These are phyloP conservation scores for Drosophila malerkotliana DNA, from an alignment of 1,140 invertebrate genomes.

Conservation along the genomic window DNA sequence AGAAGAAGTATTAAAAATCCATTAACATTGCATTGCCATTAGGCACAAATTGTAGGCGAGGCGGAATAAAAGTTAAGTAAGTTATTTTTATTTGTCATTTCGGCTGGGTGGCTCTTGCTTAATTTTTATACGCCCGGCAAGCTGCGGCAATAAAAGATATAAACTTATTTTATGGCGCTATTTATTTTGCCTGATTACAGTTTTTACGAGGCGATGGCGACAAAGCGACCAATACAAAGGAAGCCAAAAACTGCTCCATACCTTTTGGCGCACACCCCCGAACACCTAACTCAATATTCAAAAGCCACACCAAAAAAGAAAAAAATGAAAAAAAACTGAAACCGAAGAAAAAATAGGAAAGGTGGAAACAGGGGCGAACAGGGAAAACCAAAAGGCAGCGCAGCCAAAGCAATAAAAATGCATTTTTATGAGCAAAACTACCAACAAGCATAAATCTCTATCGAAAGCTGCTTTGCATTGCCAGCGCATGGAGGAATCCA, in stretches of 20 bases:
- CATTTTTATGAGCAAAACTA: conserved; percentile 83
- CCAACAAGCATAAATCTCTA: conserved; percentile 82
- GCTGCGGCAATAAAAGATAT: conserved; percentile 74
- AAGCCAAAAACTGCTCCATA: conserved; percentile 48
- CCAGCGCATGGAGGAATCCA: conserved; percentile 35
- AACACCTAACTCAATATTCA: conserved; percentile 79
- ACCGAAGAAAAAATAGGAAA: conserved; percentile 13
- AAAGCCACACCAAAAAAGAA: conserved; percentile 47
- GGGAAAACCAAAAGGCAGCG: conserved; percentile 55
- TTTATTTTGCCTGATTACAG: conserved; percentile 81
- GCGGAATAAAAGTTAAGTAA: conserved; percentile 70
- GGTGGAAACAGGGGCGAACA: conserved; percentile 2
- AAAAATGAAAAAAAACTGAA: not conserved
- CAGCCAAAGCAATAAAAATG: conserved; percentile 77
- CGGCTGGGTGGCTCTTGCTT: conserved; percentile 46
- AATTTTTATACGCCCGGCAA: conserved; percentile 54
- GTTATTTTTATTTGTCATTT: conserved; percentile 68
- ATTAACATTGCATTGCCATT: conserved; percentile 63
- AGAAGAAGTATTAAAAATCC: conserved; percentile 67
- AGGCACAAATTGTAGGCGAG: conserved; percentile 62
- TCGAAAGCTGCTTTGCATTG: conserved; percentile 82
- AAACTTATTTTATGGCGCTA: conserved; percentile 82
- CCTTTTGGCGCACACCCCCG: conserved; percentile 48
- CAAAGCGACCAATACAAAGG: conserved; percentile 48
- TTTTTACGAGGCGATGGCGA: conserved; percentile 75